phyloP scores from a whole-genome alignment of 2,113 vertebrate genomes.

The Poicephalus meyeri region DNA sequence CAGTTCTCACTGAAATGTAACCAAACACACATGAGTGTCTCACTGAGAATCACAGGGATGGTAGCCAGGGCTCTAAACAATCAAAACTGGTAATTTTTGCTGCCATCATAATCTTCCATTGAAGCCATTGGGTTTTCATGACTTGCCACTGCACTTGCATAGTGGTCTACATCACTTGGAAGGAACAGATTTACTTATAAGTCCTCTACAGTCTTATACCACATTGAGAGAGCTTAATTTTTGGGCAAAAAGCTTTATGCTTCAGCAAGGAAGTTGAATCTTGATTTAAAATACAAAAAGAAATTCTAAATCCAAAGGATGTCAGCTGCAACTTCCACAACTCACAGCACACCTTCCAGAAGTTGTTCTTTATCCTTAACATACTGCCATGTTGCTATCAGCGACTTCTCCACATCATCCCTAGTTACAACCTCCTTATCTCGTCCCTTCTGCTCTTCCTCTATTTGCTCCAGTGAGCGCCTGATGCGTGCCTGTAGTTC shows the following conservation, averaged over 20 bases:
- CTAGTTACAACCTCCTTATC: conserved; percentile 63
- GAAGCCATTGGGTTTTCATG: background rate
- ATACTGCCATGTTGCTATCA: conserved; percentile 72
- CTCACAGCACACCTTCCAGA: conserved; percentile 70
- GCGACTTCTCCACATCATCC: conserved; percentile 74
- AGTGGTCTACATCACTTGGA: background rate
- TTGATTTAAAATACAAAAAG: background rate
- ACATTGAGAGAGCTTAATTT: background rate
- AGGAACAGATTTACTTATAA: background rate
- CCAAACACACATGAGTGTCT: background rate
- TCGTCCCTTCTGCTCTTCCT: conserved; percentile 58
- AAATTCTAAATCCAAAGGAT: background rate
- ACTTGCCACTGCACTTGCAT: background rate
- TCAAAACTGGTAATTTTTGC: background rate
- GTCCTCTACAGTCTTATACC: background rate
- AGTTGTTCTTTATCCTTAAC: conserved; percentile 71
- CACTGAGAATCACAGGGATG: background rate
- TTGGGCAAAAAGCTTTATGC: background rate
- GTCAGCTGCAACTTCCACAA: background rate
- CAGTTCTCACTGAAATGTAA: background rate
- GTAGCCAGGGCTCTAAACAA: background rate
- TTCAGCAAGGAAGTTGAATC: background rate
- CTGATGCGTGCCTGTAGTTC: conserved; percentile 65
- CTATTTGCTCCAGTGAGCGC: conserved; percentile 58
- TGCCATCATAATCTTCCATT: background rate